Percentiles rank a stretch among this genome's conserved stretches.
phyloP scores from a whole-genome alignment of 2,888 invertebrate genomes.

The Cepaea hortensis region DNA sequence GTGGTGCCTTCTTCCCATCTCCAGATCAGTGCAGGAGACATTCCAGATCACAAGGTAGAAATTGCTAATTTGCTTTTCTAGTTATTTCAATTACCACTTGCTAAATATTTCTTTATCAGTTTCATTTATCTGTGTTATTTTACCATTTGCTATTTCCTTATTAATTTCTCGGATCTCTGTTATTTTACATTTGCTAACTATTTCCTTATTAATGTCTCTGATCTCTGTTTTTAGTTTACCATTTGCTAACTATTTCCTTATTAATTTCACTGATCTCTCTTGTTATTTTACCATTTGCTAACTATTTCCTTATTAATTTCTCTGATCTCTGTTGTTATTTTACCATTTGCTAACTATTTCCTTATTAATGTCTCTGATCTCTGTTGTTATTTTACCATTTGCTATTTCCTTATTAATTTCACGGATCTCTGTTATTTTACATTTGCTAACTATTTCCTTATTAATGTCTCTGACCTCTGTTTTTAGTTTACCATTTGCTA shows the following conservation, averaged over 20 bases:
- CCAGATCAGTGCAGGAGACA: conserved; percentile 57
- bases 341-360: neutral
- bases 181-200: neutral
- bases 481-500: neutral
- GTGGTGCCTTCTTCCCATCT: conserved; percentile 53
- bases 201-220: neutral
- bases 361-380: neutral
- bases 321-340: neutral
- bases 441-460: neutral
- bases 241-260: neutral
- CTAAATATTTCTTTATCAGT: neutral
- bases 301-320: neutral
- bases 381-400: neutral
- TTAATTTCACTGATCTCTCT: neutral
- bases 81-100: neutral
- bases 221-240: neutral
- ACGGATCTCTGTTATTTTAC: neutral
- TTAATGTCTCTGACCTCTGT: neutral
- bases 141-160: neutral
- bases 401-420: neutral
- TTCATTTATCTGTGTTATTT: neutral
- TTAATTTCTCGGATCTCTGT: neutral
- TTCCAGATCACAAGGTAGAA: conserved; percentile 48
- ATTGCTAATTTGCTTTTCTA: neutral
- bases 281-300: neutral